Evolutionary conservation across 2,113 vertebrate genomes (phyloP).

Genomic region (Paradoxurus hermaphroditus): DNA sequence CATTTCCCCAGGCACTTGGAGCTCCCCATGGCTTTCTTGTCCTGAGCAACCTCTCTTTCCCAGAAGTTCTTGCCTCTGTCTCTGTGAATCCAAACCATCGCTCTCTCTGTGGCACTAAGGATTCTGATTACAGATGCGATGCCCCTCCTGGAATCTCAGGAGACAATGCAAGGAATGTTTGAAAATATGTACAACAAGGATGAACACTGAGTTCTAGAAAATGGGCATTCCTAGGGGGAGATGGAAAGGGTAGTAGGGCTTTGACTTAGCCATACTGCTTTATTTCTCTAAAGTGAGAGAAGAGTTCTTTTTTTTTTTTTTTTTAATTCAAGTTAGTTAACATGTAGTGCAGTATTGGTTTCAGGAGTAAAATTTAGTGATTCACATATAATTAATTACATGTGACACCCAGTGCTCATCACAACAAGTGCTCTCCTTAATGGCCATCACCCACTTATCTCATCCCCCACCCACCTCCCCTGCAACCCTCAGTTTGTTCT

Average conservation of each 20-base stretch:
- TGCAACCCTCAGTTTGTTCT: too few species aligned
- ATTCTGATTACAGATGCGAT: neutral
- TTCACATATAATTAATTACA: too few species aligned
- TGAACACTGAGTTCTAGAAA: neutral
- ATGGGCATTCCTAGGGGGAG: neutral
- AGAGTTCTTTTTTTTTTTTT: too few species aligned
- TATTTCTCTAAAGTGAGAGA: neutral
- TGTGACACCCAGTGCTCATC: too few species aligned
- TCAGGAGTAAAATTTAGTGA: too few species aligned
- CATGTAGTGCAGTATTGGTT: too few species aligned
- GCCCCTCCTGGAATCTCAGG: neutral
- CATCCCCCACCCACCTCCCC: too few species aligned
- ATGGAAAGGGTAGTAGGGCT: neutral
- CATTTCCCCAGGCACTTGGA: neutral
- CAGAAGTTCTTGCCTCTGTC: neutral
- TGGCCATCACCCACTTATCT: too few species aligned
- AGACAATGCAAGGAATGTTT: neutral
- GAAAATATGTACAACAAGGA: neutral
- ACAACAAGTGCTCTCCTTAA: too few species aligned
- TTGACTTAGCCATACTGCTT: neutral
- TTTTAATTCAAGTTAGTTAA: too few species aligned
- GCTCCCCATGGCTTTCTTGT: neutral
- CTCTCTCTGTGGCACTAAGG: neutral
- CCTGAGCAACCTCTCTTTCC: neutral
- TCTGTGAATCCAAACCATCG: neutral